Evolutionary conservation across 2,797 vertebrate species (phyloP).

Genomic region (Peromyscus melanophrys): DNA sequence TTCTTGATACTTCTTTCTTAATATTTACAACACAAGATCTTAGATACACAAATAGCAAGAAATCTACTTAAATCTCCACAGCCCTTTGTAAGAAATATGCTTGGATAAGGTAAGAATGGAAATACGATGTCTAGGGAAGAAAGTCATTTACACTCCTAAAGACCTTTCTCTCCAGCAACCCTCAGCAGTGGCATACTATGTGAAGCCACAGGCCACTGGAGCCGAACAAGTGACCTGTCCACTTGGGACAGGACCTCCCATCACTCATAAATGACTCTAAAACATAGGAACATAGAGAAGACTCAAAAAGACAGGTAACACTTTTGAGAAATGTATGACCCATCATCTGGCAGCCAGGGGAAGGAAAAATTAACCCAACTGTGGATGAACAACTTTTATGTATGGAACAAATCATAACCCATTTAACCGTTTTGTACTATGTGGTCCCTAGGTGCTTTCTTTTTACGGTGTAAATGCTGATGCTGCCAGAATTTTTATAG

Average conservation of each 20-base stretch:
- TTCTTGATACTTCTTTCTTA: conserved; percentile 39
- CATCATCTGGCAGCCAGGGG: neutral
- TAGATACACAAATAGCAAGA: conserved; percentile 29
- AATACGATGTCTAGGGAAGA: neutral
- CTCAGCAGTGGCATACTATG: neutral
- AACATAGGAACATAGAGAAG: neutral
- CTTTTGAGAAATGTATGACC: neutral
- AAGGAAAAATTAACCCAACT: neutral
- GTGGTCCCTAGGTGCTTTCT: neutral
- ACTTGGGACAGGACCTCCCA: neutral
- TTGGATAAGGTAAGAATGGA: conserved; percentile 30
- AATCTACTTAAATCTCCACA: conserved; percentile 40
- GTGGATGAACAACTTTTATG: neutral
- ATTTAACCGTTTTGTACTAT: neutral
- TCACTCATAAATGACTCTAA: neutral
- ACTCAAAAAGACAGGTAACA: neutral
- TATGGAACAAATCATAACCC: neutral
- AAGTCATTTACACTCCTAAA: conserved; percentile 7
- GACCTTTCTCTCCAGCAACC: neutral
- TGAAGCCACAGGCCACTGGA: neutral
- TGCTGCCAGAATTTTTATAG: neutral
- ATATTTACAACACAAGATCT: conserved; percentile 53
- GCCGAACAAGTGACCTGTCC: neutral
- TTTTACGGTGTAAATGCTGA: neutral
- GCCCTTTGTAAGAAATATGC: conserved; percentile 17